phyloP scores from a whole-genome alignment of 2,888 invertebrate species.

The Cepaea hortensis region DNA sequence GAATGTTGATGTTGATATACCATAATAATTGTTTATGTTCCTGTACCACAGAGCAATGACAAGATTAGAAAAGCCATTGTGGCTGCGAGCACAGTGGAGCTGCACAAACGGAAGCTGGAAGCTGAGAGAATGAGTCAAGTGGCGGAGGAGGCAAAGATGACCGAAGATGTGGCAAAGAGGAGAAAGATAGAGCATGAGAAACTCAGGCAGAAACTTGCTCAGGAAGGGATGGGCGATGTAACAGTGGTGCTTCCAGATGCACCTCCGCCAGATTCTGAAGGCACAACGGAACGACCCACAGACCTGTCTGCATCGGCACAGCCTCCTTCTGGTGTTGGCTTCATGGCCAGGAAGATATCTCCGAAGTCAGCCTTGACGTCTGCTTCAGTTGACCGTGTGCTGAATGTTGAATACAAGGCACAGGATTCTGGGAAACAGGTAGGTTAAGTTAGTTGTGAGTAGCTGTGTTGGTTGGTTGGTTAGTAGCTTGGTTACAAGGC shows the following conservation, averaged over 20 bases:
- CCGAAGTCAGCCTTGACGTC: background rate
- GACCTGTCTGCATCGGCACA: conserved; percentile 50
- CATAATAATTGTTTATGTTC: background rate
- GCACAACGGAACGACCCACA: conserved; percentile 42
- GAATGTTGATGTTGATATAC: too few species aligned
- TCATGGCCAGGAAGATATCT: conserved; percentile 38
- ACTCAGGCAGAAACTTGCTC: conserved; percentile 61
- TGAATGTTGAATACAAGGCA: background rate
- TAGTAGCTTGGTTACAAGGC: too few species aligned
- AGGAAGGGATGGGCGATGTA: conserved; percentile 64
- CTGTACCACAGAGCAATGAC: conserved; percentile 22
- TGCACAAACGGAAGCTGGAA: conserved; percentile 20
- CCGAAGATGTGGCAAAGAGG: conserved; percentile 52
- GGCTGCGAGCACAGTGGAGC: background rate
- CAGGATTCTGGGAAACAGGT: background rate
- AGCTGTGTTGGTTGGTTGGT: too few species aligned
- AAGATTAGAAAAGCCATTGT: conserved; percentile 7
- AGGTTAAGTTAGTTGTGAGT: background rate
- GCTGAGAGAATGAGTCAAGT: conserved; percentile 19
- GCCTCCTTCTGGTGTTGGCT: conserved; percentile 48
- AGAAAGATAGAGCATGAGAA: conserved; percentile 50
- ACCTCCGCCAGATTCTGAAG: conserved; percentile 55
- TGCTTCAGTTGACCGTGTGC: background rate
- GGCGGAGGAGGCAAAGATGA: conserved; percentile 31
- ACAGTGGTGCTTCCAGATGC: conserved; percentile 56